Conservation (phyloP, 2,113 vertebrate species). For the Apodemus speciosus region DNA sequence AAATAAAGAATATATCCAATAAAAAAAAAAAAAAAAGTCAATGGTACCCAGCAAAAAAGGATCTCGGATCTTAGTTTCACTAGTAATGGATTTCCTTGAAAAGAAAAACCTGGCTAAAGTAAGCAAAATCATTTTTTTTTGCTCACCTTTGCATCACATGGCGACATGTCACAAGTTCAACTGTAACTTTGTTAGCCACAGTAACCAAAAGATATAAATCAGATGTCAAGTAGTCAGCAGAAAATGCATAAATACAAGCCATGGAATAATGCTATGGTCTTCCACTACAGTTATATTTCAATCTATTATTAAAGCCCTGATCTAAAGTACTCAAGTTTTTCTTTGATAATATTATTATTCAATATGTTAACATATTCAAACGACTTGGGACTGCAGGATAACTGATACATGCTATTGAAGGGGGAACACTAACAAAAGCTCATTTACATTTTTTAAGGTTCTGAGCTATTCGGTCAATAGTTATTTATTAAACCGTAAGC, state of each 20-base stretch:
- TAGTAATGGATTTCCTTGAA: background rate
- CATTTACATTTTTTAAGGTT: background rate
- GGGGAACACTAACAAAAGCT: background rate
- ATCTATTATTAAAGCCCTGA: background rate
- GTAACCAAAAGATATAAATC: background rate
- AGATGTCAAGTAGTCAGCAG: background rate
- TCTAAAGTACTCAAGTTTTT: background rate
- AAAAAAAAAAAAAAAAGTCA: no score
- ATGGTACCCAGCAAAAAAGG: background rate
- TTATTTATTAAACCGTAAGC: background rate
- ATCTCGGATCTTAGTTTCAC: background rate
- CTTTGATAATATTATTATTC: background rate
- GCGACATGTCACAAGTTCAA: background rate
- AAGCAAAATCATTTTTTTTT: background rate
- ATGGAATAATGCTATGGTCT: background rate
- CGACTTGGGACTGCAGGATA: background rate
- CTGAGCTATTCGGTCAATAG: background rate
- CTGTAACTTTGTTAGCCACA: background rate
- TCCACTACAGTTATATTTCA: background rate
- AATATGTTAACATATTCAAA: background rate
- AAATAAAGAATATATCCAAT: no score
- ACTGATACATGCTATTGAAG: background rate
- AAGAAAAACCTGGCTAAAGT: background rate
- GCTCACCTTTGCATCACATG: background rate
- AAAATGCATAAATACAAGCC: background rate